Evolutionary conservation across 2,113 vertebrate genomes (phyloP).

Genomic region (Spea bombifrons): DNA sequence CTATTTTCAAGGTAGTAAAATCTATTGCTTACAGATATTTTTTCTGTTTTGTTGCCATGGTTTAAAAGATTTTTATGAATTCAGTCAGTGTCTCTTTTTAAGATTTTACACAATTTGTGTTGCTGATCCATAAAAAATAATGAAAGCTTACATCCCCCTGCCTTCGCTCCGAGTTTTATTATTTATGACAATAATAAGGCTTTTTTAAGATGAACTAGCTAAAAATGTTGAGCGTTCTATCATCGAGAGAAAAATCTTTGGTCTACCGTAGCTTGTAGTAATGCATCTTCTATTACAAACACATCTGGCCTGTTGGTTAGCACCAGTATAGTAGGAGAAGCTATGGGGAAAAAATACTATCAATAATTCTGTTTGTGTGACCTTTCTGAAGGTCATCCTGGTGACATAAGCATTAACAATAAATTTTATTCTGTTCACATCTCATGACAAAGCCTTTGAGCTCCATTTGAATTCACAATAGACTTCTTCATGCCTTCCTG

Average conservation of each 20-base stretch:
- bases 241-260: too few relatives aligned
- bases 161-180: slow-evolving; percentile 6
- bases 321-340: too few relatives aligned
- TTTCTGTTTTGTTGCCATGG: neutral
- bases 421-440: neutral
- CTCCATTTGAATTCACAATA: neutral
- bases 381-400: neutral
- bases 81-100: neutral
- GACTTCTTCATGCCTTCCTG: neutral
- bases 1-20: slow-evolving; percentile 12
- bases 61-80: slow-evolving; percentile 7
- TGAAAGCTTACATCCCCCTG: neutral
- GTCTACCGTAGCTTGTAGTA: too few relatives aligned
- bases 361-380: neutral
- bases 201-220: slow-evolving; percentile 9
- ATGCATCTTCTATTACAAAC: too few relatives aligned
- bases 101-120: slow-evolving; percentile 9
- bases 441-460: neutral
- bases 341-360: too few relatives aligned
- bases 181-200: slow-evolving; percentile 30
- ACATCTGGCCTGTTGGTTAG: too few relatives aligned
- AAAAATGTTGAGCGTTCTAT: neutral
- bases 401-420: neutral
- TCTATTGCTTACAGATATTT: slow-evolving; percentile 9
- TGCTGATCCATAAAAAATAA: neutral